A percentile compares a stretch with the other conserved stretches of the same genome.
Conservation (phyloP, 2,797 vertebrate species). For the Tragopan temminckii region DNA sequence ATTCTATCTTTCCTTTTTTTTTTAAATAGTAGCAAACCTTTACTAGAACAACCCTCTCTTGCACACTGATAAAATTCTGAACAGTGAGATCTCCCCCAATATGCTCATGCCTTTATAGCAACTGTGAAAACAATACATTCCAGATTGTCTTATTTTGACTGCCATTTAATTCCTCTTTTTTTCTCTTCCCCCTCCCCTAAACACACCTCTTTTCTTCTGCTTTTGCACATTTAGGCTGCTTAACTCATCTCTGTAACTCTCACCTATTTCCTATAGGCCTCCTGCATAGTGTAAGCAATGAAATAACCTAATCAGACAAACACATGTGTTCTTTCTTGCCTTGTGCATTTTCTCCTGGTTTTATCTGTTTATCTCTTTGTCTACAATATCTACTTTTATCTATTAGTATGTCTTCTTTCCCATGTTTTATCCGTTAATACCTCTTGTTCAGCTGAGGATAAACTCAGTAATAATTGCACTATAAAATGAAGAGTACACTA, state of each 20-base stretch:
- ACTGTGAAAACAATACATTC: conserved; percentile 54
- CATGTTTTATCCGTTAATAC: conserved; percentile 82
- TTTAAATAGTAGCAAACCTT: conserved; percentile 39
- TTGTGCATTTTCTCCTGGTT: conserved; percentile 38
- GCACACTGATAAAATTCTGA: conserved; percentile 57
- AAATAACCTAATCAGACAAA: conserved; percentile 40
- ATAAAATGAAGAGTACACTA: conserved; percentile 82
- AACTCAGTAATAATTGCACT: conserved; percentile 85
- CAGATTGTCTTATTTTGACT: conserved; percentile 15
- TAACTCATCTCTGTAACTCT: conserved; percentile 15
- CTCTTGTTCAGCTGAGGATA: conserved; percentile 84
- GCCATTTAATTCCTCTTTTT: not conserved
- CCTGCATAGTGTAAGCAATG: not conserved
- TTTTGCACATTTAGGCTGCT: conserved; percentile 24
- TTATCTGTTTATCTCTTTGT: conserved; percentile 67
- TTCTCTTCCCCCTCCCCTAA: too few species aligned
- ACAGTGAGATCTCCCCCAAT: conserved; percentile 45
- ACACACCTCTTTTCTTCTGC: not conserved
- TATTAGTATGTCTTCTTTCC: conserved; percentile 74
- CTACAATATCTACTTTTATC: conserved; percentile 79
- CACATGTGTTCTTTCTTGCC: not conserved
- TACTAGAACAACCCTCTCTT: not conserved
- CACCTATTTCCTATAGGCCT: conserved; percentile 2
- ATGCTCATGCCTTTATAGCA: conserved; percentile 25
- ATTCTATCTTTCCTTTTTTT: conserved; percentile 39